Evolutionary conservation across 1,140 invertebrate species (phyloP), one percentile per base, ranked within the genome.

Genomic region (Aphaenogaster floridana): DNA sequence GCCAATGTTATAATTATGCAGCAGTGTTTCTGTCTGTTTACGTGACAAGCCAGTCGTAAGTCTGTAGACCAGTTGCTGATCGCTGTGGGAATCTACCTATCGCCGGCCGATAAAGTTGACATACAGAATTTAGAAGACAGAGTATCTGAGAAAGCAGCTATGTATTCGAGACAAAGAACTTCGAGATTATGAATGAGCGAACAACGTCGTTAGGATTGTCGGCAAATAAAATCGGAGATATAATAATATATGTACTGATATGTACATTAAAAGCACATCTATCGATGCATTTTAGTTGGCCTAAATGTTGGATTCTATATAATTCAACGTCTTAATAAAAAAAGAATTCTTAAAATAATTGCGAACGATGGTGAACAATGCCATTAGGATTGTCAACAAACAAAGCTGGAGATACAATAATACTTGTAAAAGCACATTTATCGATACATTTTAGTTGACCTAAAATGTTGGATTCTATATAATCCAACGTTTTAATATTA

Each of bases 51-150:
- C 17, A 36, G 8, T 36, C 4, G 21, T 17, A 11, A 52, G 8
- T 0, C 8, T 72, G 15, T 39, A 15, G 17, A 76, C 3, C n/a
- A 76, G 13, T 74, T 9, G 11, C 11, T 21, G n/a, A 76, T 59
- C 3, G 42, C 5, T 36, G 28, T 36, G 50, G 50, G 15, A 74
- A 54, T 54, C 71, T 74, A 39, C 52, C 1, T 76, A 76, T 76
- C 52, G 39, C 15, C 74, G 8, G 74, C 21, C 21, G 74, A 39
- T 61, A 61, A 77, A 61, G 54, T 45, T 77, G 54, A 45, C 1
- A 1, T 39, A 9, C 7, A 45, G 4, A 34, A 50, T 34, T 45
- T 21, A 11, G 21, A 71, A 6, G 2, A 42, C n/a, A 45, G 3
- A 21, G 6, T 68, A 68, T 69, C n/a, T 28, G 28, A 28, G 5